Percentiles rank a stretch among this genome's conserved stretches.
Conservation (phyloP, 1,140 invertebrate species). For the Luehdorfia chinensis region DNA sequence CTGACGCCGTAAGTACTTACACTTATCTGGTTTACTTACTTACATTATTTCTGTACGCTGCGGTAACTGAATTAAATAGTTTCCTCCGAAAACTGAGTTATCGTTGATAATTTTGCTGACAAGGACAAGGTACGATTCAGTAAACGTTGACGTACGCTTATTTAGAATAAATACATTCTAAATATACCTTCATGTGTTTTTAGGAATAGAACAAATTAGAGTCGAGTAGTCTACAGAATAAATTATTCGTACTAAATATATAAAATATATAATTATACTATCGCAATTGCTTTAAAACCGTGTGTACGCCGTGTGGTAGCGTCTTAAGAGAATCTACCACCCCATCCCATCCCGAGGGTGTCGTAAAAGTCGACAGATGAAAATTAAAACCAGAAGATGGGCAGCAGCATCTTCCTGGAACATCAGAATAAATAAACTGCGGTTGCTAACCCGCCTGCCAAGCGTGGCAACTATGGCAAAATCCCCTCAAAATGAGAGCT, state of each 20-base stretch:
- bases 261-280: too few species aligned
- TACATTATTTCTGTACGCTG: conserved; percentile 26
- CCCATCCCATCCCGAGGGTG: too few species aligned
- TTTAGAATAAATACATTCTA: conserved; percentile 13
- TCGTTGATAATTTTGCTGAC: conserved; percentile 45
- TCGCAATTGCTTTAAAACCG: too few species aligned
- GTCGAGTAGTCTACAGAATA: not conserved
- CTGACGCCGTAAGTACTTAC: conserved; percentile 37
- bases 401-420: too few species aligned
- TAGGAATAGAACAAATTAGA: conserved; percentile 2
- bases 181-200: conserved; percentile 1
- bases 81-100: conserved; percentile 50
- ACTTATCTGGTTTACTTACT: conserved; percentile 38
- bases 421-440: too few species aligned
- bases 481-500: too few species aligned
- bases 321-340: too few species aligned
- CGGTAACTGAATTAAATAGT: conserved; percentile 59
- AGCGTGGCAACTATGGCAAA: too few species aligned
- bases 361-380: too few species aligned
- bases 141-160: conserved; percentile 5
- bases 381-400: too few species aligned
- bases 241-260: not conserved
- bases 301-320: too few species aligned
- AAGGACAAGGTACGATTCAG: not conserved
- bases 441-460: too few species aligned